Evolutionary conservation across 2,113 vertebrate species (phyloP).

Genomic region (Dolichallabes microphthalmus): DNA sequence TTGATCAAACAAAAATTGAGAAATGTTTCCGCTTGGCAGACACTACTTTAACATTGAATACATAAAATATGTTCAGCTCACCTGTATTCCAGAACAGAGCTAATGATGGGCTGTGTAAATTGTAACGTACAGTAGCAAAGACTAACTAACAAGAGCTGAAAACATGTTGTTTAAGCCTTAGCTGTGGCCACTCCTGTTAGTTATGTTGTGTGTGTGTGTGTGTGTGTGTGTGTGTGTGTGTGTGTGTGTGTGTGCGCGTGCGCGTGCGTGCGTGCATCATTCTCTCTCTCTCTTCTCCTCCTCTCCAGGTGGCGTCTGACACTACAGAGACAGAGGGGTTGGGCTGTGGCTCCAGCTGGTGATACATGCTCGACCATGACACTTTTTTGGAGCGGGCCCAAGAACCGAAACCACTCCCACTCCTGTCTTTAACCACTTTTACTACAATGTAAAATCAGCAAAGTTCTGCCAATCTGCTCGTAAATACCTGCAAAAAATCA

Average conservation of each 20-base stretch:
- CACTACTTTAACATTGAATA: constrained; percentile 6
- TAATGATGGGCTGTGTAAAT: not conserved
- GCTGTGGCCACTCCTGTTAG: constrained; percentile 17
- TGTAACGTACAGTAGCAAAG: not conserved
- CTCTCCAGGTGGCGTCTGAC: constrained; percentile 48
- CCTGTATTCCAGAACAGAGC: constrained; percentile 3
- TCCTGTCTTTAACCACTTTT: constrained; percentile 44
- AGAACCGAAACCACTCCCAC: constrained; percentile 25
- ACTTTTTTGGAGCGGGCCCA: constrained; percentile 54
- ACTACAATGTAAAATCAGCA: constrained; percentile 19
- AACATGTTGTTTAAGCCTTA: constrained; percentile 10
- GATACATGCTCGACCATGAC: constrained; percentile 44
- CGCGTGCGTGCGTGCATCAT: not conserved
- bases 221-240: constrained; percentile 23
- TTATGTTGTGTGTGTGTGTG: not conserved
- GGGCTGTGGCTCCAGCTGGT: constrained; percentile 42
- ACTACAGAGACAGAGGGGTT: constrained; percentile 43
- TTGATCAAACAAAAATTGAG: constrained; percentile 33
- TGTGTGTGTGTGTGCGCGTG: constrained; percentile 6
- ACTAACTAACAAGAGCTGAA: constrained; percentile 4
- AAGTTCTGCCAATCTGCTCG: constrained; percentile 11
- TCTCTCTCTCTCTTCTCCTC: constrained; percentile 30
- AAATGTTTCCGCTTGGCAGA: constrained; percentile 16
- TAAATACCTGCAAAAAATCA: constrained; percentile 7
- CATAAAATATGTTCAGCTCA: constrained; percentile 21